Evolutionary conservation across 2,888 invertebrate species (phyloP), one percentile per base, ranked within the genome.

Genomic region (Sphaerolaimus hirsutus): DNA sequence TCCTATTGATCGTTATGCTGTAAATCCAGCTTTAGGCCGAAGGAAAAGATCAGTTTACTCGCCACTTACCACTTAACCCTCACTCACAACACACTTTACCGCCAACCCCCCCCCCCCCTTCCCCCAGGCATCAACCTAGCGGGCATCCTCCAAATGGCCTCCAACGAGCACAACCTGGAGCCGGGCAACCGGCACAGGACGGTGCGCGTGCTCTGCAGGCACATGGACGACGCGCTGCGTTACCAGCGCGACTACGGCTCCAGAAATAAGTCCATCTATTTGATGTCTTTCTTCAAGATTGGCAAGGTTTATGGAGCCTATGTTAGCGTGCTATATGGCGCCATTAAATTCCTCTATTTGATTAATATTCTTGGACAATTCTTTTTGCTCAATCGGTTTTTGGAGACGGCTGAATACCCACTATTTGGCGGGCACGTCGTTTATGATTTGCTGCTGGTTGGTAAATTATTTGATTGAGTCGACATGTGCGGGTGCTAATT

Each of bases 291-390:
- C 17, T 4, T 50, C 24, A 43, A 53, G 19, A 36, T 56, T 45
- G 67, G 68, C 14, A 63, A 65, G 49, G 57, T 66, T 44, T 67
- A 67, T 54, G 69, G 69, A 5, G 66, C 67, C 48, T 69, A 65
- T 54, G 61, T 69, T 19, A 61, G 66, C 22, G 7, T 4, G 44
- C 56, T 62, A n/a, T 65, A 66, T 50, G 53, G 64, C 41, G 48
- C 58, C 40, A 58, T 61, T 49, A 67, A 67, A 53, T 44, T 61
- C 35, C 53, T 68, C 10, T 66, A 67, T 50, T 60, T 67, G 47
- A 52, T 58, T 24, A 68, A 68, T 51, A 62, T 62, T 24, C 57
- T 68, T n/a, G 64, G 64, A 19, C 68, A 69, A 54, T 59, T 69
- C 47, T 65, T 67, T 53, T 54, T 68, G 52, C 59, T 69, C 50